These are phyloP conservation scores for Mormyrops boulengeri DNA, from an alignment of 2,797 vertebrate species.

Conservation along the genomic window DNA sequence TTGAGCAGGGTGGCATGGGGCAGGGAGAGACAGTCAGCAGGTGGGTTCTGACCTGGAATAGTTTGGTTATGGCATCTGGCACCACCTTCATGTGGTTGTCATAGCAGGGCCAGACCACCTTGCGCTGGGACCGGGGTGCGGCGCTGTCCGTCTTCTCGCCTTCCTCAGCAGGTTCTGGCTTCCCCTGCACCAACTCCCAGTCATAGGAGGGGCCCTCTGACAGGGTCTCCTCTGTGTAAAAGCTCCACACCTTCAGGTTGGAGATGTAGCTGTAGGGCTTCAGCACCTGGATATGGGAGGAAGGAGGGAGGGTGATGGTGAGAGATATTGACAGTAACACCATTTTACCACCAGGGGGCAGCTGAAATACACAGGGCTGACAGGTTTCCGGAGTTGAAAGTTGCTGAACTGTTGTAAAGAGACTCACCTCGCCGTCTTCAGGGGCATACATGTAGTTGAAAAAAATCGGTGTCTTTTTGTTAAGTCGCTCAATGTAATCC, in stretches of 20 bases:
- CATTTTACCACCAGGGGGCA: not conserved
- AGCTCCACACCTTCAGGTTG: conserved; percentile 95
- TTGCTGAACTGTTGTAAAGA: not conserved
- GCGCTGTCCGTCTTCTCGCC: conserved; percentile 64
- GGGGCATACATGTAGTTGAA: conserved; percentile 94
- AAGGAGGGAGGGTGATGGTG: not conserved
- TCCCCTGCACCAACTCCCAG: conserved; percentile 78
- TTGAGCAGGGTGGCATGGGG: not conserved
- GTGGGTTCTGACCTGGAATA: conserved; percentile 68
- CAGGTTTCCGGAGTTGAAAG: not conserved
- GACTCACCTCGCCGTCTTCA: conserved; percentile 81
- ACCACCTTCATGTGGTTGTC: conserved; percentile 70
- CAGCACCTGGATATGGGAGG: conserved; percentile 64
- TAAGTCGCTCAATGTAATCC: conserved; percentile 87
- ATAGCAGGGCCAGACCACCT: conserved; percentile 87
- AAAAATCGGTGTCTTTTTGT: conserved; percentile 82
- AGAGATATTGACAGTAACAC: not conserved
- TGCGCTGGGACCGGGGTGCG: conserved; percentile 69
- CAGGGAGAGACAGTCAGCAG: not conserved
- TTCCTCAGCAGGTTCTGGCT: conserved; percentile 59
- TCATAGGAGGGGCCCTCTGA: conserved; percentile 85
- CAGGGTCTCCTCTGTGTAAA: conserved; percentile 84
- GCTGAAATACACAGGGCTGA: not conserved
- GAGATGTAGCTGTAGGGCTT: conserved; percentile 87
- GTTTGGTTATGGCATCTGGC: conserved; percentile 87